phyloP scores from a whole-genome alignment of 2,888 invertebrate genomes.

The Pachymerium ferrugineum region DNA sequence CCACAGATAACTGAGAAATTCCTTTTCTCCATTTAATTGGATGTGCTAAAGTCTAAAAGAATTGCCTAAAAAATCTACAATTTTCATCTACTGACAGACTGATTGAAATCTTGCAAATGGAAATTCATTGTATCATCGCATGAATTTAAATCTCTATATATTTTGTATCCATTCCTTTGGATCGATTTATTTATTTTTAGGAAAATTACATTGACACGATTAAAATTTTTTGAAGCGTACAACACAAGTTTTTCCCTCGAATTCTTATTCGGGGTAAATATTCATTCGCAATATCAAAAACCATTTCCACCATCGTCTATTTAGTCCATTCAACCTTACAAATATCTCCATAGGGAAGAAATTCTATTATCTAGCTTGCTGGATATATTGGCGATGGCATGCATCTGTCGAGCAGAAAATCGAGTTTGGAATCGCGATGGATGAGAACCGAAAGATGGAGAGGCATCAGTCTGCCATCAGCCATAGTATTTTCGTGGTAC shows the following conservation, averaged over 20 bases:
- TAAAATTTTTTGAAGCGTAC: no score
- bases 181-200: background rate
- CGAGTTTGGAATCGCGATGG: background rate
- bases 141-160: no score
- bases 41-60: constrained; percentile 11
- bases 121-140: no score
- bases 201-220: no score
- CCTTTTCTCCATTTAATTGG: constrained; percentile 11
- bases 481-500: no score
- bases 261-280: background rate
- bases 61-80: background rate
- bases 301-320: background rate
- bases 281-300: background rate
- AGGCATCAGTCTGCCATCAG: background rate
- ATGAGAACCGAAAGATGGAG: background rate
- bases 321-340: background rate
- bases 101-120: background rate
- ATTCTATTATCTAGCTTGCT: background rate
- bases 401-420: constrained; percentile 3
- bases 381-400: constrained; percentile 10
- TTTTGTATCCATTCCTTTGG: no score
- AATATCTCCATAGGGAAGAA: constrained; percentile 10
- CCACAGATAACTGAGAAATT: constrained; percentile 15
- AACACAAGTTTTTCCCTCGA: background rate
- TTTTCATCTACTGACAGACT: background rate